A percentile compares a stretch with the other conserved stretches of the same genome.
These are phyloP conservation scores for Brachyptera putata DNA, from an alignment of 2,888 invertebrate genomes.

Conservation along the genomic window DNA sequence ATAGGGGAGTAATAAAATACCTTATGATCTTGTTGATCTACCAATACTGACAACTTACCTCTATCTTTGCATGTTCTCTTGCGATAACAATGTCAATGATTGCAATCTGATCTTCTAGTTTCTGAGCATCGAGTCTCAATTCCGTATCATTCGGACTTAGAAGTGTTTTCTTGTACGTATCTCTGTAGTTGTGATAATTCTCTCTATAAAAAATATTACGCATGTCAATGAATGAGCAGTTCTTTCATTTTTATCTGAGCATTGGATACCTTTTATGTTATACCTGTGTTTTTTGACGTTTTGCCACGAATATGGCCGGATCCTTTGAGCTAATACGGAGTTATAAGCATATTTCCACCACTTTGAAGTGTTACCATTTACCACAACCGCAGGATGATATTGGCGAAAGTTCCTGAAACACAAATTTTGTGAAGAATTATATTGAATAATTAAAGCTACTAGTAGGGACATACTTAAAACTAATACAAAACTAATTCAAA, in stretches of 20 bases:
- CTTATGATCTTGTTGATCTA: too few species aligned
- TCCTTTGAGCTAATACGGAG: slow-evolving; percentile 64
- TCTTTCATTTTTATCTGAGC: too few species aligned
- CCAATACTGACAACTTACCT: slow-evolving; percentile 58
- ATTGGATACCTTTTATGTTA: too few species aligned
- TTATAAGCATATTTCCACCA: slow-evolving; percentile 78
- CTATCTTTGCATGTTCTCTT: slow-evolving; percentile 72
- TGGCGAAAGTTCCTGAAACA: slow-evolving; percentile 58
- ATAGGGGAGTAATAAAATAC: too few species aligned
- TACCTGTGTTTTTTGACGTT: slow-evolving; percentile 62
- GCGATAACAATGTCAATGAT: slow-evolving; percentile 73
- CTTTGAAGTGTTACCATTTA: slow-evolving; percentile 54
- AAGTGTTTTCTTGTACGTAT: slow-evolving; percentile 65
- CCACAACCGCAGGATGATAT: slow-evolving; percentile 55
- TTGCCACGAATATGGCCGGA: slow-evolving; percentile 71
- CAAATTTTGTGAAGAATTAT: not conserved
- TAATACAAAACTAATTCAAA: too few species aligned
- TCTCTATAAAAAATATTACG: slow-evolving; percentile 47
- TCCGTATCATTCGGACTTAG: slow-evolving; percentile 69
- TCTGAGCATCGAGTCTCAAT: slow-evolving; percentile 65
- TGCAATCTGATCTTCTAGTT: slow-evolving; percentile 68
- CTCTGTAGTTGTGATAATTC: slow-evolving; percentile 64
- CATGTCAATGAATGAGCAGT: too few species aligned
- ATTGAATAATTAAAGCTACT: too few species aligned
- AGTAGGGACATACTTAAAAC: too few species aligned